Base-by-base conservation (phyloP, 2,888 invertebrate genomes). In the Aleiodes alternator region DNA sequence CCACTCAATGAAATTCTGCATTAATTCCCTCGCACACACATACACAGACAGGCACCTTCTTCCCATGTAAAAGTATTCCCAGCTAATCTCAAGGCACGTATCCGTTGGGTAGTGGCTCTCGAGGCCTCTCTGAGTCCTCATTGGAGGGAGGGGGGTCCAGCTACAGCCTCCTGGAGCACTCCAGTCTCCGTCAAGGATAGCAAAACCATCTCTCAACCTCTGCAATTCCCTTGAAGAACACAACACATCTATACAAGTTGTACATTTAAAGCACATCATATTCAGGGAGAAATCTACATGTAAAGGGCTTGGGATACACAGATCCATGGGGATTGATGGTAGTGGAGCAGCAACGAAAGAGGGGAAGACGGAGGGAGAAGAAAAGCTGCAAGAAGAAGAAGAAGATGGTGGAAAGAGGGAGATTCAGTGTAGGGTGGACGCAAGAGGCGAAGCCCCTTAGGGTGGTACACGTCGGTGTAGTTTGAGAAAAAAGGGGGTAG, bases 401-500 rank as follows among this genome's bases (percentile, higher is more conserved):
- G 16, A 48, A 57, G 51, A 50, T n/a, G 50, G 38, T 16, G 69
- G 61, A 34, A n/a, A 50, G 43, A 23, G 16, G 34, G 51, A 34
- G 68, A 73, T 72, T 57, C 29, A 57, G 57, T 34, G 34, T 48
- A 29, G 64, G 64, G 64, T 43, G 43, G 64, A 64, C 16, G 34
- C 34, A 31, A 12, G 61, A 38, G 61, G 61, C 61, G 61, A 43
- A 61, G 61, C 61, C 61, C 61, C 61, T 61, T 14, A 23, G 64
- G 64, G 64, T 61, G 61, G 34, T 61, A 61, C 61, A 61, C 61
- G 34, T 61, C 38, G 59, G 59, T 59, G 61, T 64, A 64, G 64
- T 43, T 64, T 64, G 76, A 80, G 78, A 76, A 50, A 72, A 43
- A 61, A 57, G 59, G 31, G 34, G 50, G 59, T 64, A 72, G 34